Percentiles rank a stretch among this genome's conserved stretches.
Conservation (phyloP, 2,888 invertebrate species). For the Phyllotreta striolata region DNA sequence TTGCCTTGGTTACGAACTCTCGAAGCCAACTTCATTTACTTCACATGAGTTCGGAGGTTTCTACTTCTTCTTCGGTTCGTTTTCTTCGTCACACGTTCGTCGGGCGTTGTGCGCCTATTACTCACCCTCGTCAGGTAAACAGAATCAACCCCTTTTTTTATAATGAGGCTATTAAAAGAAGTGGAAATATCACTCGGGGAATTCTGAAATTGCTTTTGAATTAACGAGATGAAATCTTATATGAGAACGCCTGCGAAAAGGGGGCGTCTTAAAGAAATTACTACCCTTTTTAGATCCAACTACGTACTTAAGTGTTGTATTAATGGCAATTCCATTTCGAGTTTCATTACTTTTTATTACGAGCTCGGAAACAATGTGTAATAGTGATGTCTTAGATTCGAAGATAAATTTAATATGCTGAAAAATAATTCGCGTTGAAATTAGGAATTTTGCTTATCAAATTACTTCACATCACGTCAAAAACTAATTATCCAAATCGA, state of each 20-base stretch:
- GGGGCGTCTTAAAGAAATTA: slow-evolving; percentile 22
- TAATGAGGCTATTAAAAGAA: slow-evolving; percentile 35
- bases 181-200: slow-evolving; percentile 35
- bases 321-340: slow-evolving; percentile 13
- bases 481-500: slow-evolving; percentile 11
- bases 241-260: slow-evolving; percentile 19
- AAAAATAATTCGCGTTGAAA: no score
- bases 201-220: slow-evolving; percentile 31
- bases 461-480: neutral
- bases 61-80: slow-evolving; percentile 21
- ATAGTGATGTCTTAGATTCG: no score
- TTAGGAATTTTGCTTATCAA: no score
- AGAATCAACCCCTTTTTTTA: slow-evolving; percentile 35
- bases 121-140: slow-evolving; percentile 30
- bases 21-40: slow-evolving; percentile 54
- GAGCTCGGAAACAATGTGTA: neutral
- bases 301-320: slow-evolving; percentile 5
- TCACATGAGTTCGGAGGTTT: slow-evolving; percentile 52
- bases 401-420: no score
- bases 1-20: slow-evolving; percentile 57
- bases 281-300: slow-evolving; percentile 5
- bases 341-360: slow-evolving; percentile 3
- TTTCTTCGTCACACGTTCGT: slow-evolving; percentile 32
- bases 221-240: slow-evolving; percentile 36
- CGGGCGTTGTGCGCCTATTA: slow-evolving; percentile 20